Percentiles rank a stretch among this genome's conserved stretches.
These are phyloP conservation scores for Onthophagus sagittarius DNA, from an alignment of 2,888 invertebrate species.

Conservation along the genomic window DNA sequence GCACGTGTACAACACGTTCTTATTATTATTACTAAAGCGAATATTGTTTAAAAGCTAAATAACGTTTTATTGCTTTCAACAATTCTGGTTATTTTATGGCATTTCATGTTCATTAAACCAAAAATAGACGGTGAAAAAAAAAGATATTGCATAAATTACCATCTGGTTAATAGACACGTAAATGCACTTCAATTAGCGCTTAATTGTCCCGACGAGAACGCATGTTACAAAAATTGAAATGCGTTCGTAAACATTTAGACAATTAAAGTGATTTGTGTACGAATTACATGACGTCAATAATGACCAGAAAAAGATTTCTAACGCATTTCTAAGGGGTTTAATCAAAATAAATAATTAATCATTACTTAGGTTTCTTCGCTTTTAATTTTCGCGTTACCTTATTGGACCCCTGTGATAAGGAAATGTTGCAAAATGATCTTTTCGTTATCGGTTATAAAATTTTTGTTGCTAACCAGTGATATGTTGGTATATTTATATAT, in stretches of 20 bases:
- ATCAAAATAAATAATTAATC: too few relatives aligned
- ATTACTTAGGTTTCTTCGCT: too few relatives aligned
- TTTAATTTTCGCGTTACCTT: too few relatives aligned
- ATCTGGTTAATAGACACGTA: not conserved
- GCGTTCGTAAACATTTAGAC: not conserved
- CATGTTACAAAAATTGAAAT: not conserved
- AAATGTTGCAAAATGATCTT: too few relatives aligned
- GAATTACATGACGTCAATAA: not conserved
- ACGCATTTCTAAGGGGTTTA: too few relatives aligned
- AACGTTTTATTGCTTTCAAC: not conserved
- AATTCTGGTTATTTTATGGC: not conserved
- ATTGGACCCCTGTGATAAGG: too few relatives aligned
- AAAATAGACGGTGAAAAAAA: not conserved
- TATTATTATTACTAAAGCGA: not conserved
- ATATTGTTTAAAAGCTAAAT: too few relatives aligned
- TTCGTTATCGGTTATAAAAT: too few relatives aligned
- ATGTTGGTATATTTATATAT: too few relatives aligned
- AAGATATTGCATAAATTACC: not conserved
- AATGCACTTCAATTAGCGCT: not conserved
- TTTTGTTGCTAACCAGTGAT: too few relatives aligned
- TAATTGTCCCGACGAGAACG: not conserved
- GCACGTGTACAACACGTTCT: not conserved
- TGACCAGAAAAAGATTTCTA: too few relatives aligned
- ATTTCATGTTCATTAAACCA: not conserved
- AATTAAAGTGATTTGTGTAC: not conserved